Evolutionary conservation across 2,888 invertebrate species (phyloP).

Genomic region (Phaedon cochleariae): DNA sequence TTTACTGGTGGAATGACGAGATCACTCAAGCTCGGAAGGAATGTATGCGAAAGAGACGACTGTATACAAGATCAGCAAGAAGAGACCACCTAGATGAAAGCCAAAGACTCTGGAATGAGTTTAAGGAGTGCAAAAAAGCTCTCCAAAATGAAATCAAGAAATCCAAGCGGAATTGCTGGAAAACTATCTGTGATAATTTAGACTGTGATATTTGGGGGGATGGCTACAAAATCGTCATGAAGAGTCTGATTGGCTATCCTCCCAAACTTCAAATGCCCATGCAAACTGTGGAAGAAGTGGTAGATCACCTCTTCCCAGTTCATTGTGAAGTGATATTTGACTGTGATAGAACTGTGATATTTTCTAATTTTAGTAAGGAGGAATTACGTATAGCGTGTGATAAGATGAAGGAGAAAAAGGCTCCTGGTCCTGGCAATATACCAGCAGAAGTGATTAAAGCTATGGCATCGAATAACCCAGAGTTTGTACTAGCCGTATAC

Average conservation of each 20-base stretch:
- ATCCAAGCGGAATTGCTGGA: too few species aligned
- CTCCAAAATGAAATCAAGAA: neutral
- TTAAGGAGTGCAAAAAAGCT: neutral
- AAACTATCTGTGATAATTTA: neutral
- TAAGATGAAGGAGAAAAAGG: neutral
- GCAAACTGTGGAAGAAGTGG: neutral
- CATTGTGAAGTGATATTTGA: neutral
- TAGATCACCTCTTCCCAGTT: neutral
- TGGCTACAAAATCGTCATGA: too few species aligned
- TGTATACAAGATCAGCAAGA: neutral
- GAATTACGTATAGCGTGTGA: neutral
- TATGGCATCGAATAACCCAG: neutral
- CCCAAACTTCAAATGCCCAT: neutral
- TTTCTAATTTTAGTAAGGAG: neutral
- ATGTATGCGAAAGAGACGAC: neutral
- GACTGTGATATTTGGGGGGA: too few species aligned
- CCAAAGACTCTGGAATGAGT: neutral
- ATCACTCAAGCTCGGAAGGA: neutral
- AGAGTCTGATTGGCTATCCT: neutral
- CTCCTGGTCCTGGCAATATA: neutral
- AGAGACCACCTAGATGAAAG: neutral
- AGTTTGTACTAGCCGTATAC: neutral
- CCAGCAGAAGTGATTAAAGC: neutral
- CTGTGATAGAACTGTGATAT: too few species aligned
- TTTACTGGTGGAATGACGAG: neutral